Percentiles rank a stretch among this genome's conserved stretches.
Evolutionary conservation across 2,888 invertebrate genomes (phyloP).

Genomic region (Lysandra coridon): DNA sequence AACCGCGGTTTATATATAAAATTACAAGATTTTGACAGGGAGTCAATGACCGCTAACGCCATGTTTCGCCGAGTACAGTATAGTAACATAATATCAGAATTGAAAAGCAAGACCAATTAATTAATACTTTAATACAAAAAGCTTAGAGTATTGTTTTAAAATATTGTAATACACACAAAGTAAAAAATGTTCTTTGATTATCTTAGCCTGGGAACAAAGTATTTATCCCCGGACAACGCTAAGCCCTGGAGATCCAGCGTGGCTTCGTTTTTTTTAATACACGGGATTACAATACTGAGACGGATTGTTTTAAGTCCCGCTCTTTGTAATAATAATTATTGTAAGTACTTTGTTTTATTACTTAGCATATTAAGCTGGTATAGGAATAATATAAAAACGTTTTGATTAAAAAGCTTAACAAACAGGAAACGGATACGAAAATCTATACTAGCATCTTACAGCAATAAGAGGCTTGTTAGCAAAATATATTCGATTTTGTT

Average conservation of each 20-base stretch:
- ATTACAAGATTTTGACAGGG: no score
- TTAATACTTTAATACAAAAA: neutral
- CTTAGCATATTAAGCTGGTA: neutral
- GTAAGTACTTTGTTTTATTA: neutral
- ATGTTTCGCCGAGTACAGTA: no score
- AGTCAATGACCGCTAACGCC: no score
- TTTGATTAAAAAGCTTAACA: neutral
- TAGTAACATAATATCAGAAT: no score
- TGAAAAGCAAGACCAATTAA: no score
- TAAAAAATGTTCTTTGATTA: neutral
- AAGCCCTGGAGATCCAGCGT: constrained; percentile 30
- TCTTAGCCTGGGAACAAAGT: constrained; percentile 14
- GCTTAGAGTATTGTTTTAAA: neutral
- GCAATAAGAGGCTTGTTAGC: no score
- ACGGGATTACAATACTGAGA: constrained; percentile 28
- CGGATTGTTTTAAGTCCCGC: constrained; percentile 29
- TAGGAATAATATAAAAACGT: neutral
- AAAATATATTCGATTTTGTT: no score
- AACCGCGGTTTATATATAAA: no score
- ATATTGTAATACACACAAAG: neutral
- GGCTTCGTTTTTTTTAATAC: constrained; percentile 26
- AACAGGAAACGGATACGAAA: neutral
- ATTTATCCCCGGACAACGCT: constrained; percentile 31
- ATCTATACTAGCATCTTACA: no score
- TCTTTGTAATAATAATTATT: constrained; percentile 27